These are phyloP conservation scores for Pseudanteris insignis DNA, from an alignment of 2,888 invertebrate species.

Conservation along the genomic window DNA sequence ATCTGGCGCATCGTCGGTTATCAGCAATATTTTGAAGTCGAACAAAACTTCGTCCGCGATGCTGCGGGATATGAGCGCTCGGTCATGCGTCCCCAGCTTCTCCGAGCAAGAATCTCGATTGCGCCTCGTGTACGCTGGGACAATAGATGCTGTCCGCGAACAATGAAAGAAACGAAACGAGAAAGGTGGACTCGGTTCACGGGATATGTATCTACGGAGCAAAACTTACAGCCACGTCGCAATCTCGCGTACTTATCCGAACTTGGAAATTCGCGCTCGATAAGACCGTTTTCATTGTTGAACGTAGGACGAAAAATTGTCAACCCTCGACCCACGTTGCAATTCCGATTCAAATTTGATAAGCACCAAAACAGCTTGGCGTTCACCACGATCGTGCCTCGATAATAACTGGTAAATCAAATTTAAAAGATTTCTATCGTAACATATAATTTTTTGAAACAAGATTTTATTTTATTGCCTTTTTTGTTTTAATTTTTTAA, in stretches of 20 bases:
- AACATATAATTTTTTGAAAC: no score
- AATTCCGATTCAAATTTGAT: no score
- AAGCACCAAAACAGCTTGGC: no score
- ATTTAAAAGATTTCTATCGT: no score
- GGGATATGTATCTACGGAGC: conserved; percentile 47
- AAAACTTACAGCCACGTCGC: conserved; percentile 38
- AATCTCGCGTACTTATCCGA: conserved; percentile 10
- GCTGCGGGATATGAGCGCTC: conserved; percentile 16
- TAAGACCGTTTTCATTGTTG: no score
- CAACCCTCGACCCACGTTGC: no score
- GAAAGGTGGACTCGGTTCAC: conserved; percentile 47
- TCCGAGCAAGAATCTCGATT: conserved; percentile 2
- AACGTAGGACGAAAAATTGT: no score
- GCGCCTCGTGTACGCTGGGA: conserved; percentile 16
- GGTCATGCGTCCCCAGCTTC: conserved; percentile 2
- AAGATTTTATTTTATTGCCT: no score
- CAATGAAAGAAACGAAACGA: conserved; percentile 33
- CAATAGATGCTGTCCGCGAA: conserved; percentile 32
- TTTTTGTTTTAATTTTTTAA: no score
- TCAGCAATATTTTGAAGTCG: conserved; percentile 16
- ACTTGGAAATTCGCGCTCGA: conserved; percentile 6
- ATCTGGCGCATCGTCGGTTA: conserved; percentile 28
- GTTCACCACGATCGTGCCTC: no score
- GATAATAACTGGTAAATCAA: no score
- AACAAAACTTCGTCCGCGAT: not conserved